Base-by-base conservation (phyloP, 2,113 vertebrate species). In the Acanthochromis polyacanthus region DNA sequence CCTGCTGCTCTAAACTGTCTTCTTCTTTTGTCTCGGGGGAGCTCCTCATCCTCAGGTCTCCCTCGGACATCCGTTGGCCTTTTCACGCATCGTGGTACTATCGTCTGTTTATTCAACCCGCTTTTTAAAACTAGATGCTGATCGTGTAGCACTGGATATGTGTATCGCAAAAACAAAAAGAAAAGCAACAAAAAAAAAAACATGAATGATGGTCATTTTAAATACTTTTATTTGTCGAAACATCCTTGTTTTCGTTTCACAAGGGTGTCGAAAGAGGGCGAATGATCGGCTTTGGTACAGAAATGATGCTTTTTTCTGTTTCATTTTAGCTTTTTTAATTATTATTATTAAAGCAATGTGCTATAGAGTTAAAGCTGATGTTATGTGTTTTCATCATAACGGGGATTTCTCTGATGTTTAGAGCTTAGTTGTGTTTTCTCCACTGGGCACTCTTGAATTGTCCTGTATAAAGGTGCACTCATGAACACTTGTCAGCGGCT, bases 1-100 rank as follows among this genome's bases (percentile, higher is more conserved):
- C 65, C 90, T 95, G 95, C 96, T 96, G 96, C 96, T 97, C 94
- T 90, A 92, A 95, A 94, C 89, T 88, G 78, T 95, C 93, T 92
- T 92, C 89, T 93, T 79, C 61, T 84, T 84, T 86, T 64, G 79
- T 85, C 79, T 4, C 1, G 4, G 36, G 83, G 88, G 85, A 30
- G 60, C 57, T 53, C 45, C 30, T 63, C 69, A 6, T 53, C 45
- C 30, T 63, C 69, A 6, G 25, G 17, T 9, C 53, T 52, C 82
- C 81, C 50, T 71, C 71, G 32, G 82, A 87, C 86, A 56, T 88
- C 80, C 22, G 59, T 91, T 89, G 92, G 93, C 93, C 94, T 93
- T 30, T 89, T 93, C 88, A 90, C 71, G 66, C 90, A 84, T 93
- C 68, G 76, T 93, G 94, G 91, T 92, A 91, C 91, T 92, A 60